These are phyloP conservation scores for Epizoanthus illoricatus DNA, from an alignment of 92 coral and sea anemone species.

Conservation along the genomic window DNA sequence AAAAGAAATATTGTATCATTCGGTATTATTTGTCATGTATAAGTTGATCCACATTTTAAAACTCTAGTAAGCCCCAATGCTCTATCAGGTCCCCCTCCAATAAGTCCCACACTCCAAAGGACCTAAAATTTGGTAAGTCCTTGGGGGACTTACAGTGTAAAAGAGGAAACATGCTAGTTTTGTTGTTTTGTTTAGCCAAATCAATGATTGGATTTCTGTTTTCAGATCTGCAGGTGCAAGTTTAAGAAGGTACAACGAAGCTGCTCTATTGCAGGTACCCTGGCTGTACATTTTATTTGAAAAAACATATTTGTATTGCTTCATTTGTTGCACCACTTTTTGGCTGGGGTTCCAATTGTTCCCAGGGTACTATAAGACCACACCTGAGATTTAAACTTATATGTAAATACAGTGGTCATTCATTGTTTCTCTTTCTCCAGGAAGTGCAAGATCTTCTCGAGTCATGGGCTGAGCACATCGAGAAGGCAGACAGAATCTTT, in stretches of 20 bases:
- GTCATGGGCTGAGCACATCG: conserved; percentile 86
- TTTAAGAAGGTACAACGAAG: conserved; percentile 88
- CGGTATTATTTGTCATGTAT: too few relatives aligned
- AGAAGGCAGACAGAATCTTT: conserved; percentile 73
- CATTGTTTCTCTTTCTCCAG: conserved; percentile 35
- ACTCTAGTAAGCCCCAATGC: too few relatives aligned
- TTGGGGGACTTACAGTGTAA: too few relatives aligned
- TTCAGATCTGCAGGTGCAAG: conserved; percentile 94
- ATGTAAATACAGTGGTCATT: not conserved
- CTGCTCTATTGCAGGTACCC: conserved; percentile 86
- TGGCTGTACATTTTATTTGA: not conserved
- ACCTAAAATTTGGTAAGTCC: too few relatives aligned
- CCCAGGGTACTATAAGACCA: not conserved
- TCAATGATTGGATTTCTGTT: not conserved
- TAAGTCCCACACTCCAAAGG: too few relatives aligned
- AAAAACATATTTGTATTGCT: not conserved
- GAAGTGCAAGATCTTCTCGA: conserved; percentile 83
- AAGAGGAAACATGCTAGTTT: not conserved
- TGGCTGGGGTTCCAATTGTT: not conserved
- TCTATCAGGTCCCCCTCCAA: too few relatives aligned
- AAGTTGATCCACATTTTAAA: too few relatives aligned
- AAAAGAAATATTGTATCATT: too few relatives aligned
- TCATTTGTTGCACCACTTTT: not conserved
- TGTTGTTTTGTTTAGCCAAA: not conserved
- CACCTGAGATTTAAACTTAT: not conserved